Percentiles rank a stretch among this genome's conserved stretches.
Conservation (phyloP, 1,140 invertebrate genomes). For the Drosophila tani region DNA sequence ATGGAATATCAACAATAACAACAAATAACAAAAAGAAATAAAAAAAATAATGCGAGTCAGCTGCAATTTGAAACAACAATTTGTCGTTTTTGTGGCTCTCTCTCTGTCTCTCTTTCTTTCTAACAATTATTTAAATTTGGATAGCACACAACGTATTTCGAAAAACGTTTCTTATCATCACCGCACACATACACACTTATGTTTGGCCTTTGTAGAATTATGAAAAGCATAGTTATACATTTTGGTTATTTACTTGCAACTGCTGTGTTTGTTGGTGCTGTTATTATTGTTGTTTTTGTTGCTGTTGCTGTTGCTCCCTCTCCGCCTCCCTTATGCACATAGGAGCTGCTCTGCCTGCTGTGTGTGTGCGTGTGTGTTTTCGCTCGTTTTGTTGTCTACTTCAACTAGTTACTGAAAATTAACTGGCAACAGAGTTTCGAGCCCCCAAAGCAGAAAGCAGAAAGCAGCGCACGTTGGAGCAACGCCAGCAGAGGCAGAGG, state of each 20-base stretch:
- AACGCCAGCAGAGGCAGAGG: constrained; percentile 37
- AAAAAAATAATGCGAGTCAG: constrained; percentile 25
- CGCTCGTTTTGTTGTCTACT: constrained; percentile 76
- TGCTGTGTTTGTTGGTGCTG: constrained; percentile 10
- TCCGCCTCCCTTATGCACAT: constrained; percentile 40
- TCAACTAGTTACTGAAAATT: constrained; percentile 82
- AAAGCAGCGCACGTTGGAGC: constrained; percentile 58
- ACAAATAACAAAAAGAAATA: constrained; percentile 1
- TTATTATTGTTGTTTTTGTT: constrained; percentile 9
- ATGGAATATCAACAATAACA: constrained; percentile 44
- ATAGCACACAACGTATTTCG: not conserved
- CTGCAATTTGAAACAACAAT: constrained; percentile 22
- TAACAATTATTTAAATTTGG: constrained; percentile 13
- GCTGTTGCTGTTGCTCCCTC: constrained; percentile 27
- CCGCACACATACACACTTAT: constrained; percentile 14
- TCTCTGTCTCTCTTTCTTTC: not conserved
- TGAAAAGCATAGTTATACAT: constrained; percentile 10
- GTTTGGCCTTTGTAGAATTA: constrained; percentile 9
- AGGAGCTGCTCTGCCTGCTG: constrained; percentile 6
- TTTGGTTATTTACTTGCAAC: constrained; percentile 49
- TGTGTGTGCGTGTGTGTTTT: constrained; percentile 28
- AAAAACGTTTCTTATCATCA: constrained; percentile 13
- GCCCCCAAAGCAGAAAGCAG: constrained; percentile 68
- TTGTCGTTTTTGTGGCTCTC: constrained; percentile 3
- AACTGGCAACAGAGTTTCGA: constrained; percentile 79